Evolutionary conservation across 2,888 invertebrate genomes (phyloP).

Genomic region (Agonopterix alstromeriana): DNA sequence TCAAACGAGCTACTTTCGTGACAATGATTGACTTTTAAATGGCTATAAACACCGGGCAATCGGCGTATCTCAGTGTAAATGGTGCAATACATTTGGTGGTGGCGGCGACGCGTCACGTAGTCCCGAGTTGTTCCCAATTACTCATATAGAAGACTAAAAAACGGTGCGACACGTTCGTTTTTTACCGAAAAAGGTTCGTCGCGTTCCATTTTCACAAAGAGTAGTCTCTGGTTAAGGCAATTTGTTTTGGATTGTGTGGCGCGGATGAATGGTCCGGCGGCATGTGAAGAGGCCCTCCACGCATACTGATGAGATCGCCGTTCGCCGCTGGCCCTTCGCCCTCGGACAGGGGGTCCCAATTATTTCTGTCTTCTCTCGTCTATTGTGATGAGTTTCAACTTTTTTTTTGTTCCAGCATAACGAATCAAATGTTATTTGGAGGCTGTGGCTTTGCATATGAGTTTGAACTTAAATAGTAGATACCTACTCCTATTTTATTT

Average conservation of each 20-base stretch:
- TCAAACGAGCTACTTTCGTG: conserved; percentile 41
- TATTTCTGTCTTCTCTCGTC: conserved; percentile 36
- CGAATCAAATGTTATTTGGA: conserved; percentile 11
- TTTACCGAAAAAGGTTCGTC: conserved; percentile 38
- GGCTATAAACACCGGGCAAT: conserved; percentile 38
- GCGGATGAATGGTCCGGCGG: conserved; percentile 48
- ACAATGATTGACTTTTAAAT: conserved; percentile 69
- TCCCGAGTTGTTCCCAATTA: conserved; percentile 36
- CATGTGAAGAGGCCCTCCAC: conserved; percentile 25
- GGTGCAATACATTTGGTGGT: conserved; percentile 19
- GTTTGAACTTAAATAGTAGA: background rate
- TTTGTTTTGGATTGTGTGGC: conserved; percentile 57
- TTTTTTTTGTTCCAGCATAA: conserved; percentile 19
- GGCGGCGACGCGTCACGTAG: conserved; percentile 23
- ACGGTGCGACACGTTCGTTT: conserved; percentile 27
- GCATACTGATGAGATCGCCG: conserved; percentile 51
- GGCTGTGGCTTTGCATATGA: background rate
- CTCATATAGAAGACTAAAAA: conserved; percentile 40
- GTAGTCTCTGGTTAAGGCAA: conserved; percentile 40
- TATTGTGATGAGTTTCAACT: conserved; percentile 26
- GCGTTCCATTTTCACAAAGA: conserved; percentile 42
- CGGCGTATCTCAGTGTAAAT: conserved; percentile 29
- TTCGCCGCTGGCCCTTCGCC: conserved; percentile 8
- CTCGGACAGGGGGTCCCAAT: conserved; percentile 40
- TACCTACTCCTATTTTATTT: no score